These are phyloP conservation scores for Cyprinodon brontotheroides DNA, from an alignment of 2,113 vertebrate genomes.

Conservation along the genomic window DNA sequence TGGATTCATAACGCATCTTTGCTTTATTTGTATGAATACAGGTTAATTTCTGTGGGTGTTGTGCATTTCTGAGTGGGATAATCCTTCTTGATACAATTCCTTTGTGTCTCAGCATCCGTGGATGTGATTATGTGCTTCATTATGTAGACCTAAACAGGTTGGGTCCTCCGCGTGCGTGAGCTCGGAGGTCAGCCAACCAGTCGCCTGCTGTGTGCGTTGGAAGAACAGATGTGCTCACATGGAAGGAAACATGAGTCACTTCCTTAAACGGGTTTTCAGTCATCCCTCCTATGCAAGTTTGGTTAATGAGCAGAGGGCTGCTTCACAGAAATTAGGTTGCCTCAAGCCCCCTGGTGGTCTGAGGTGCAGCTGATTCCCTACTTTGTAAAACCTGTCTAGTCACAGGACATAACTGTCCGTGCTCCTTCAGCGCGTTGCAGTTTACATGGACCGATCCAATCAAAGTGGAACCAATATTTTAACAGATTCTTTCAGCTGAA, in stretches of 20 bases:
- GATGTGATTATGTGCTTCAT: conserved; percentile 65
- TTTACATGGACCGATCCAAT: neutral
- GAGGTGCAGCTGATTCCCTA: neutral
- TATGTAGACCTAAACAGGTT: conserved; percentile 54
- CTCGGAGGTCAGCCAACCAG: conserved; percentile 35
- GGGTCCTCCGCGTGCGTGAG: conserved; percentile 29
- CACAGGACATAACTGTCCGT: neutral
- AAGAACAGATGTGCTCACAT: conserved; percentile 46
- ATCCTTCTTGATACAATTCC: conserved; percentile 62
- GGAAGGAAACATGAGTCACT: conserved; percentile 39
- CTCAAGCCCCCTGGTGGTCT: neutral
- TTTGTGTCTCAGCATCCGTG: conserved; percentile 57
- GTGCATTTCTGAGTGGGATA: conserved; percentile 39
- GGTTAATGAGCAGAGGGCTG: conserved; percentile 1
- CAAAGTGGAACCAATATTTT: neutral
- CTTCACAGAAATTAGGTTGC: neutral
- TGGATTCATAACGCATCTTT: conserved; percentile 22
- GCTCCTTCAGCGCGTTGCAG: neutral
- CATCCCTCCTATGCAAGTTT: conserved; percentile 1
- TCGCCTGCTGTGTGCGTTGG: conserved; percentile 34
- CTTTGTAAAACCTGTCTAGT: neutral
- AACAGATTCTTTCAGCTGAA: neutral
- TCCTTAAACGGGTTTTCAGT: conserved; percentile 16
- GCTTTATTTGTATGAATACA: conserved; percentile 21
- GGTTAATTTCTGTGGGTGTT: conserved; percentile 11